phyloP scores from a whole-genome alignment of 1,140 invertebrate species.

The Trichonephila clavipes region DNA sequence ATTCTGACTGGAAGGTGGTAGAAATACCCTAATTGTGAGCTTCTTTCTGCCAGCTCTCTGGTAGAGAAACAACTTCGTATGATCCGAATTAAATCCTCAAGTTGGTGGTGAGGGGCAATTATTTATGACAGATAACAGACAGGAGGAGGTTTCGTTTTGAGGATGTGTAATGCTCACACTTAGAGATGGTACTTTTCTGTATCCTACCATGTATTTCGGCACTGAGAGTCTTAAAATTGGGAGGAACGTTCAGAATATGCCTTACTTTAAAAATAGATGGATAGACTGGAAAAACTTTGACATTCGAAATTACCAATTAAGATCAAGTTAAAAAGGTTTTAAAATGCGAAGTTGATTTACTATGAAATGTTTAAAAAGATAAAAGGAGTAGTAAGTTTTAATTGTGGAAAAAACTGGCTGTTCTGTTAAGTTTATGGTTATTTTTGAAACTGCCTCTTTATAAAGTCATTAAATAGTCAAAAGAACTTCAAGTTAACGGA shows the following conservation, averaged over 20 bases:
- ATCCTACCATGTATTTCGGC: not conserved
- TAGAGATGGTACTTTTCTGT: not conserved
- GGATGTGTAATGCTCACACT: not conserved
- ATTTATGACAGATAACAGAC: conserved; percentile 49
- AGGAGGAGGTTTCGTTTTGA: conserved; percentile 42
- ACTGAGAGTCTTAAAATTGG: not conserved
- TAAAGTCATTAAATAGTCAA: not conserved
- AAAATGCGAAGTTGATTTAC: not conserved
- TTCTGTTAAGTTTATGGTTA: not conserved
- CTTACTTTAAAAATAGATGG: not conserved
- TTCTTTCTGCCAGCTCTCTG: conserved; percentile 7
- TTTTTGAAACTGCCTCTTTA: not conserved
- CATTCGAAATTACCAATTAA: not conserved
- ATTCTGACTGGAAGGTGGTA: not conserved
- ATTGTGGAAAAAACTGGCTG: not conserved
- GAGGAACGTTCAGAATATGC: not conserved
- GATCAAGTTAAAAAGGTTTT: not conserved
- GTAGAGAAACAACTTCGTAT: conserved; percentile 2
- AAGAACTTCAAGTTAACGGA: not conserved
- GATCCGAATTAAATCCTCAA: conserved; percentile 56
- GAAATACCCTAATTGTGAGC: conserved; percentile 10
- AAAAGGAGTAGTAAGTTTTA: not conserved
- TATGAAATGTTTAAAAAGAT: not conserved
- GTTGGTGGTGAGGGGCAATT: conserved; percentile 39
- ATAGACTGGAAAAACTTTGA: not conserved